Evolutionary conservation across 2,113 vertebrate species (phyloP).

Genomic region (Agapornis roseicollis): DNA sequence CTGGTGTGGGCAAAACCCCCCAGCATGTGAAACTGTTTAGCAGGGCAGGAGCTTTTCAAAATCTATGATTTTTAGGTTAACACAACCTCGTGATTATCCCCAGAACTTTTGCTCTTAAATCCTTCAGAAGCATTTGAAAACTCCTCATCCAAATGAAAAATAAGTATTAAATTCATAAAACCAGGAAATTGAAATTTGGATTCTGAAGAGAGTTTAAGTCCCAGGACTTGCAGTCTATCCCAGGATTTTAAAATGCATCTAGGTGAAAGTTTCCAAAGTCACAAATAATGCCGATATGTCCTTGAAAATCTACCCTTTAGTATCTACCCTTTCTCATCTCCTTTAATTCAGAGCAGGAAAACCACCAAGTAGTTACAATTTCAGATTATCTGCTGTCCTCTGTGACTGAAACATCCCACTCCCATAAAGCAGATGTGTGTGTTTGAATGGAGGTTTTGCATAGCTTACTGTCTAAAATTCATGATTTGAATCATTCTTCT

Average conservation of each 20-base stretch:
- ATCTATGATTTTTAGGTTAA: background rate
- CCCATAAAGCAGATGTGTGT: rapidly evolving
- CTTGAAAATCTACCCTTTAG: background rate
- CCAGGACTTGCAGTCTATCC: background rate
- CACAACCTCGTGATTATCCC: rapidly evolving
- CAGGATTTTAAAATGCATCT: background rate
- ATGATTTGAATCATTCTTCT: background rate
- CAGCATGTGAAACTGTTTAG: background rate
- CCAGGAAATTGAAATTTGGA: background rate
- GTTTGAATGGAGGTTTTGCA: background rate
- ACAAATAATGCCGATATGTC: background rate
- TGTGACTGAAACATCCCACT: background rate
- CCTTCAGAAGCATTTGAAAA: background rate
- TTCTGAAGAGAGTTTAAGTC: background rate
- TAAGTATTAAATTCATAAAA: background rate
- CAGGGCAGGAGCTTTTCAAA: background rate
- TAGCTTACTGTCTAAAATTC: background rate
- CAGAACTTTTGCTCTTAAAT: background rate
- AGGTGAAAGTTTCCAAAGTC: background rate
- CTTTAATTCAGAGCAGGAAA: background rate
- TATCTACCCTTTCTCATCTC: background rate
- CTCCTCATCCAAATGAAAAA: background rate
- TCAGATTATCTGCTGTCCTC: background rate
- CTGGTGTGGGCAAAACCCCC: background rate
- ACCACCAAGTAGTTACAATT: background rate